These are phyloP conservation scores for Pteropus rufus DNA, from an alignment of 2,797 vertebrate genomes.

Conservation along the genomic window DNA sequence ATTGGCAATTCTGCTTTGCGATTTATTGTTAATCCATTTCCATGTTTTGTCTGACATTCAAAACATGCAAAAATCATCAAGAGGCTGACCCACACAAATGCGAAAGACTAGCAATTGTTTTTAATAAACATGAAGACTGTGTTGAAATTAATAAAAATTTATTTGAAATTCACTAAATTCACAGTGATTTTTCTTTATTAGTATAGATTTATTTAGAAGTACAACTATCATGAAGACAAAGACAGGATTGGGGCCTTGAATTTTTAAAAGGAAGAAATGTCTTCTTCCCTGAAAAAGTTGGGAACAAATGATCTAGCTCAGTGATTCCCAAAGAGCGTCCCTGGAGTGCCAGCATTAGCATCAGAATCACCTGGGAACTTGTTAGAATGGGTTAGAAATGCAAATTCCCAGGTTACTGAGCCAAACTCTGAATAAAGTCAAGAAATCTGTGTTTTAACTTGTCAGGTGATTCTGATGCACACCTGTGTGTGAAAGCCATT, in stretches of 20 bases:
- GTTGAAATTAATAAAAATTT: neutral
- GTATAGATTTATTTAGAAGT: neutral
- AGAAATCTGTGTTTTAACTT: neutral
- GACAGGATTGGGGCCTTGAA: neutral
- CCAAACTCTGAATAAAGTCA: neutral
- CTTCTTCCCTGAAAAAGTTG: neutral
- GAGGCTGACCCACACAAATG: neutral
- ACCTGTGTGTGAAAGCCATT: neutral
- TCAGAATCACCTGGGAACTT: neutral
- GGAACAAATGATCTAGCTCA: neutral
- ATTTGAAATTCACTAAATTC: neutral
- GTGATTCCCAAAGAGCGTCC: neutral
- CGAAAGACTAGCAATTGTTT: neutral
- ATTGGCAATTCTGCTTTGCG: neutral
- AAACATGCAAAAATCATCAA: neutral
- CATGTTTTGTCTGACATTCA: neutral
- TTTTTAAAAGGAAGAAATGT: neutral
- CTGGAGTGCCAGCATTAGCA: neutral
- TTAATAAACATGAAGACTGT: neutral
- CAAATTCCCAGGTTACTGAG: neutral
- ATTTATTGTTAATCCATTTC: neutral
- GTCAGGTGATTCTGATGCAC: neutral
- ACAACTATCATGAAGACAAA: neutral
- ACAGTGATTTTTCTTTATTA: neutral
- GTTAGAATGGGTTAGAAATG: neutral